Percentiles rank a stretch among this genome's conserved stretches.
These are phyloP conservation scores for Xanthia togata DNA, from an alignment of 2,888 invertebrate genomes.

Conservation along the genomic window DNA sequence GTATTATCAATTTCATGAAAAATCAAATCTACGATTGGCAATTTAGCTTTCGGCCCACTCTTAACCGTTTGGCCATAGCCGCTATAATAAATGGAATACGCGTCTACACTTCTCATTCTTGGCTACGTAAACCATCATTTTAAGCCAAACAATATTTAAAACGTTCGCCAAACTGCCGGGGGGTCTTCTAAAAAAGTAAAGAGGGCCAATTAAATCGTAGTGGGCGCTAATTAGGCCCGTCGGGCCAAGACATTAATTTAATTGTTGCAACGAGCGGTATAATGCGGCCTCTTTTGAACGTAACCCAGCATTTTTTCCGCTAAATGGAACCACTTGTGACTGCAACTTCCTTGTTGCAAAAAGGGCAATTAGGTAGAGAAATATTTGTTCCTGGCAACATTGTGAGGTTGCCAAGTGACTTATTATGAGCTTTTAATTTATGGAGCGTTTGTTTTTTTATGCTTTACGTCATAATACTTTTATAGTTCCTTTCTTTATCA, in stretches of 20 bases:
- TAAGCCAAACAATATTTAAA: conserved; percentile 61
- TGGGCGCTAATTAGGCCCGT: conserved; percentile 66
- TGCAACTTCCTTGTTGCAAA: conserved; percentile 58
- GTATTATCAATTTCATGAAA: neutral
- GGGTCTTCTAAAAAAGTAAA: conserved; percentile 59
- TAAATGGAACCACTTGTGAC: conserved; percentile 64
- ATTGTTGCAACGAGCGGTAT: conserved; percentile 62
- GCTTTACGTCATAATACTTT: neutral
- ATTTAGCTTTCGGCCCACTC: neutral
- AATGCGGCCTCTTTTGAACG: conserved; percentile 59
- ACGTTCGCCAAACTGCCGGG: conserved; percentile 47
- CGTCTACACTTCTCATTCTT: conserved; percentile 44
- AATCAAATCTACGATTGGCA: neutral
- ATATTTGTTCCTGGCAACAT: conserved; percentile 58
- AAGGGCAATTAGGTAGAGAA: conserved; percentile 60
- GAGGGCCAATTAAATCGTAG: conserved; percentile 65
- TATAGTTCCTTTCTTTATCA: neutral
- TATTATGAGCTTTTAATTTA: conserved; percentile 45
- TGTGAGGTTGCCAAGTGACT: conserved; percentile 45
- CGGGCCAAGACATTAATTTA: conserved; percentile 65
- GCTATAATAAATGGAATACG: conserved; percentile 19
- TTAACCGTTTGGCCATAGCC: neutral
- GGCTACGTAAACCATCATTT: conserved; percentile 47
- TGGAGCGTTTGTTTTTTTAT: conserved; percentile 18
- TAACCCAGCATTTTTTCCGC: conserved; percentile 62